Conservation (phyloP, 2,888 invertebrate species). For the Rhamnusium bicolor region DNA sequence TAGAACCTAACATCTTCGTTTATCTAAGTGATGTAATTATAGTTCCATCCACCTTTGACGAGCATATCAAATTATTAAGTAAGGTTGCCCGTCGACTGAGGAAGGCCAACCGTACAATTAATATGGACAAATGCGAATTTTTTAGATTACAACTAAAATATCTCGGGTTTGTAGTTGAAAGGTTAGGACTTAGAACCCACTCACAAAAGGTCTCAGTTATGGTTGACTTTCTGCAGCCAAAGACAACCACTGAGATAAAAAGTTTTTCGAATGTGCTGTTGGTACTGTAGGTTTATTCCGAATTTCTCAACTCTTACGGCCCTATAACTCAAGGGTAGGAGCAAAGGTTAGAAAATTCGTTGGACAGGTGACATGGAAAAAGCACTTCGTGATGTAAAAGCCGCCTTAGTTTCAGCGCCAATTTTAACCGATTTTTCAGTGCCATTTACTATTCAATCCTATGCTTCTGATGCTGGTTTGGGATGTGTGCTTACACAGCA, state of each 20-base stretch:
- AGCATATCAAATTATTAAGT: neutral
- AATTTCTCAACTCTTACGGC: neutral
- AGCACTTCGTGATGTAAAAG: constrained; percentile 45
- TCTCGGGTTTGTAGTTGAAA: neutral
- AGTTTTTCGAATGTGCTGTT: neutral
- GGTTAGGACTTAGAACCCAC: neutral
- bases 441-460: constrained; percentile 49
- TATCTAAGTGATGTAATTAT: neutral
- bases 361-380: constrained; percentile 49
- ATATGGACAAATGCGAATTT: neutral
- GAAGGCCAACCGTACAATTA: neutral
- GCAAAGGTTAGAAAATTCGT: constrained; percentile 34
- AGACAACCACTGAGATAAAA: neutral
- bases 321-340: constrained; percentile 32
- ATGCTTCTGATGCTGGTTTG: constrained; percentile 55
- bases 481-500: constrained; percentile 53
- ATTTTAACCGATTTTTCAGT: constrained; percentile 47
- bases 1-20: neutral
- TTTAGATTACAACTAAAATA: neutral
- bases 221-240: neutral
- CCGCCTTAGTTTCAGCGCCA: constrained; percentile 48
- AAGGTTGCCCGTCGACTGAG: neutral
- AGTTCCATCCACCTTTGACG: neutral
- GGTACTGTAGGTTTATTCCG: neutral
- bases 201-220: neutral